Evolutionary conservation across 2,113 vertebrate species (phyloP).

Genomic region (Hystrix brachyura): DNA sequence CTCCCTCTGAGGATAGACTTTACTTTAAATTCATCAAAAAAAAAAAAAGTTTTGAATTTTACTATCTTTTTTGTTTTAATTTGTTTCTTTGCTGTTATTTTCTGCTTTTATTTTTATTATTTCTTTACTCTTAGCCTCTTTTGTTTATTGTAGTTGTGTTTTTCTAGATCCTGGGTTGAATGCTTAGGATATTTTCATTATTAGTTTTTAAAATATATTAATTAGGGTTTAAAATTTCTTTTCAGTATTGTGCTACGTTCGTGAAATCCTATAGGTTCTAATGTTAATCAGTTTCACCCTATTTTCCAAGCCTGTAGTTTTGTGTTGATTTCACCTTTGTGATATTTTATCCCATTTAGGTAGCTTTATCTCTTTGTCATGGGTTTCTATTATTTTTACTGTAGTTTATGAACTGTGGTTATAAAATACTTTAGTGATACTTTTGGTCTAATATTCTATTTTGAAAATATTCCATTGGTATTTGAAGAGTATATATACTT

Average conservation of each 20-base stretch:
- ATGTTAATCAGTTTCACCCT: background rate
- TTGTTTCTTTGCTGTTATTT: background rate
- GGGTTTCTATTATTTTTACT: conserved; percentile 33
- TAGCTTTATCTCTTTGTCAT: conserved; percentile 6
- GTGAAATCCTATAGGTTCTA: background rate
- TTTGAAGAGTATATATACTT: background rate
- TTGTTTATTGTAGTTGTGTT: background rate
- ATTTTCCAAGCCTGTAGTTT: background rate
- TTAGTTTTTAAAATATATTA: conserved; percentile 10
- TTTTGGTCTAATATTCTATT: background rate
- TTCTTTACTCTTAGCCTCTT: conserved; percentile 6
- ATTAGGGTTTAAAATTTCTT: background rate
- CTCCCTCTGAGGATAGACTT: background rate
- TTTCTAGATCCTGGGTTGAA: background rate
- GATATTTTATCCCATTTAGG: background rate
- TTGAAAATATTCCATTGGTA: background rate
- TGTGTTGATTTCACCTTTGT: conserved; percentile 37
- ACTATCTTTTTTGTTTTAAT: background rate
- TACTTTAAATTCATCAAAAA: background rate
- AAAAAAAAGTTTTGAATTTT: background rate
- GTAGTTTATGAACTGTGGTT: background rate
- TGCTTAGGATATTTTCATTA: background rate
- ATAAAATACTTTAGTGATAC: background rate
- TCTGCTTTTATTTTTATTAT: conserved; percentile 13
- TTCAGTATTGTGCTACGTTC: background rate